Base-by-base conservation (phyloP, 2,888 invertebrate species). In the Acrocyrtus sp. region DNA sequence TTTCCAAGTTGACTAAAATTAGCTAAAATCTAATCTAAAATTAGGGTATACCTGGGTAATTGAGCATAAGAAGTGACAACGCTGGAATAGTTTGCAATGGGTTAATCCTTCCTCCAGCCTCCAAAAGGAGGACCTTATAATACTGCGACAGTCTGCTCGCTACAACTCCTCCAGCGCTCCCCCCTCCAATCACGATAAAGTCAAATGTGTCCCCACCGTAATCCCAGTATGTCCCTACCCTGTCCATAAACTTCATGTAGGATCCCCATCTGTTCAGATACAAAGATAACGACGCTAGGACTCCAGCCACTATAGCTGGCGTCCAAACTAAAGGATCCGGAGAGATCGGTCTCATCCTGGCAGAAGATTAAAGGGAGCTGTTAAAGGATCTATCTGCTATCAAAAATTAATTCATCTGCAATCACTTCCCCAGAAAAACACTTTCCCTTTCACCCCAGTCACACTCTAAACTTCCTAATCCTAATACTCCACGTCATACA, bases 21-120 rank as follows among this genome's bases (percentile, higher is more conserved):
- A 15, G n/a, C n/a, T 17, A 3, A 48, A 48, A 3, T 29, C 27
- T 53, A 29, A 53, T 10, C n/a, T 57, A n/a, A 45, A 26, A 6
- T 61, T 50, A 48, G 15, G 10, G n/a, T 17, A 2, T 27, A 69
- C 73, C 74, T 56, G 74, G 74, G 65, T 78, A 78, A 22, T 78
- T 78, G 8, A 78, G 65, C 78, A 78, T 78, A 22, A 78, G 63
- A 5, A 78, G 50, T 17, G 74, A 74, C 66, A 78, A 66, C 0
- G 78, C 78, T 1, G 78, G 78, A 29, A 78, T 76, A 0, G 73
- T 67, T 50, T 78, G 78, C 58, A 78, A 61, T 1, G 78, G 76
- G 58, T 78, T 78, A 1, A 78, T 70, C 58, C 66, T 34, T 19
- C 76, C 76, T 8, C 78, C 78, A 17, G 76, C 78, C 29, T 78